Evolutionary conservation across 2,888 invertebrate genomes (phyloP), one percentile per base, ranked within the genome.

Genomic region (Drosophila falleni): DNA sequence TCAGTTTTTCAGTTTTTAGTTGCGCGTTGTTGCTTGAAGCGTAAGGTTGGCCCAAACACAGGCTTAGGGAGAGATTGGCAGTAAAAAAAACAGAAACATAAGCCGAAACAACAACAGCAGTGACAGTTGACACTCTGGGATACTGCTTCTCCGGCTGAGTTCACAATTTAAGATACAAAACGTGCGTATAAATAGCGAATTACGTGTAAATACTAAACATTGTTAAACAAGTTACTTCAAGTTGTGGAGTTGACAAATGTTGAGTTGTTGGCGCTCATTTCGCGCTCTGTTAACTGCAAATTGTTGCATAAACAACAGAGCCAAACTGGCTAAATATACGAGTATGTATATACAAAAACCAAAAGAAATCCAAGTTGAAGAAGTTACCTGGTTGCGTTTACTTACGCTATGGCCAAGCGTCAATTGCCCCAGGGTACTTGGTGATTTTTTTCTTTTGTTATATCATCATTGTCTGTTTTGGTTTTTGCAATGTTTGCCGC

Each of bases 11-110:
- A 64, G 74, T 67, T 70, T 75, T 90, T 78, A 90, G 89, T 90
- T 76, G 88, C 84, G 81, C 90, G 90, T 84, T 81, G 89, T 82
- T 79, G 88, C 79, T 89, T 74, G 80, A 74, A 86, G 80, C 82
- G 87, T 79, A 68, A 78, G 82, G 89, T 87, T 81, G 67, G 61
- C 74, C 42, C 19, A 59, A 31, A 42, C 56, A 42, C 53, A 15
- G 64, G 35, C 47, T 54, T 35, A 58, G 19, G 5, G 55, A 44
- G 35, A 47, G 44, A 60, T 9, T 29, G 41, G 29, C 64, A 46
- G 62, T 23, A 41, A 41, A 37, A 39, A 19, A 51, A 9, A 49
- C 35, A 39, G 44, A 46, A 35, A 66, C 35, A 39, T 5, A 51
- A n/a, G 44, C 35, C 1, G 4, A 35, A 35, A 59, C 46, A 56